Evolutionary conservation across 2,113 vertebrate genomes (phyloP), one percentile per base, ranked within the genome.

Genomic region (Seriola rivoliana): DNA sequence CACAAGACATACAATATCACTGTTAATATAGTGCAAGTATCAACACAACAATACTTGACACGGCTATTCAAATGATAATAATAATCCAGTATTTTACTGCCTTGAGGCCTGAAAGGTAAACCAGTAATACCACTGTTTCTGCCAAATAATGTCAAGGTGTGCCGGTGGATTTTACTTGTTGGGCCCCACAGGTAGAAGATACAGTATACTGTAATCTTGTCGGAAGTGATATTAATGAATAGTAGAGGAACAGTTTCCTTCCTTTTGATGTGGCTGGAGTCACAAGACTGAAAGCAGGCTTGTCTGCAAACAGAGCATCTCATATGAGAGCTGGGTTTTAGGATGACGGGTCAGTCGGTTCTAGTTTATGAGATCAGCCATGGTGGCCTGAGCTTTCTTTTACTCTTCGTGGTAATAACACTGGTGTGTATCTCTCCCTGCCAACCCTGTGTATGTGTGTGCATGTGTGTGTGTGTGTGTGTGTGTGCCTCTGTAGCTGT

Each of bases 241-340:
- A 42, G 21, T 12, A 42, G 12, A 36, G 7, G 48, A 32, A 34
- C 68, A 57, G 59, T 82, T 67, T 81, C 54, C 84, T 89, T 87
- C 78, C 75, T 71, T 81, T 44, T 9, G 12, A 17, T 36, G 71
- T 44, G 75, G 73, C 75, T 75, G 12, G 40, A 85, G 34, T 58
- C 52, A 60, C 9, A 40, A n/a, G 40, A 59, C 66, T 44, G 65
- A 66, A 23, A n/a, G 13, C 6, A 72, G 32, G 67, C 44, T 25
- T 54, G 57, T 57, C 59, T 57, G 32, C 19, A 75, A 75, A 71
- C n/a, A 32, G 21, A 66, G 60, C 63, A 12, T 77, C 71, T 82
- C 17, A 63, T 36, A 17, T 29, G 59, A 76, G 36, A 1, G 74
- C 74, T 66, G 23, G 16, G n/a, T 57, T 57, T 57, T 2, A 66